Conservation (phyloP, 2,888 invertebrate genomes). For the Eretmocerus hayati region DNA sequence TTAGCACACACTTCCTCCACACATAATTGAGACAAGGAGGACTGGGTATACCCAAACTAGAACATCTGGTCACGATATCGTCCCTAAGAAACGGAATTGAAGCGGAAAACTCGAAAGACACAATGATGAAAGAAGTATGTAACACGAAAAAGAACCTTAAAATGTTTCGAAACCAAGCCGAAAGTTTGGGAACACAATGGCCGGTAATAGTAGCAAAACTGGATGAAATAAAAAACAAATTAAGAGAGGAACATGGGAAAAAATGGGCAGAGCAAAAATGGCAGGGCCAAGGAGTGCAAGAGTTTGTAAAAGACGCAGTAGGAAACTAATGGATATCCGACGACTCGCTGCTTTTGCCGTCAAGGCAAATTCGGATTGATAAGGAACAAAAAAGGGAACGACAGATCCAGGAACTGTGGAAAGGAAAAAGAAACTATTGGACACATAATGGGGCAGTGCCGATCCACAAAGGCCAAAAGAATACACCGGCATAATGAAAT, state of each 20-base stretch:
- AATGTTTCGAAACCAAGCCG: neutral
- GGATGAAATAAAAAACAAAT: neutral
- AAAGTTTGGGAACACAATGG: neutral
- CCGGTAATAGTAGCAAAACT: neutral
- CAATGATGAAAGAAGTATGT: neutral
- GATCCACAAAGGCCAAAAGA: neutral
- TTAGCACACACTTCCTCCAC: constrained; percentile 9
- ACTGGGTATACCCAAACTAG: constrained; percentile 5
- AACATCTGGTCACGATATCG: constrained; percentile 5
- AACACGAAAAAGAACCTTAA: neutral
- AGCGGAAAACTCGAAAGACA: neutral
- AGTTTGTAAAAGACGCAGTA: neutral
- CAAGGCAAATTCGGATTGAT: too few relatives aligned
- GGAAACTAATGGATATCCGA: neutral
- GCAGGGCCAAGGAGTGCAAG: neutral
- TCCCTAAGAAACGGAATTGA: constrained; percentile 1
- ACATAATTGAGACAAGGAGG: neutral
- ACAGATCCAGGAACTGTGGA: neutral
- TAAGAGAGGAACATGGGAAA: neutral
- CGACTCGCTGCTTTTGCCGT: neutral
- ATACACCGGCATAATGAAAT: neutral
- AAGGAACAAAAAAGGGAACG: too few relatives aligned
- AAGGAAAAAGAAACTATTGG: neutral
- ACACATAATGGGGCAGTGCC: neutral
- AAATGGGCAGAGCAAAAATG: neutral